Base-by-base conservation (phyloP, 2,797 vertebrate genomes). In the Pelochelys cantorii region DNA sequence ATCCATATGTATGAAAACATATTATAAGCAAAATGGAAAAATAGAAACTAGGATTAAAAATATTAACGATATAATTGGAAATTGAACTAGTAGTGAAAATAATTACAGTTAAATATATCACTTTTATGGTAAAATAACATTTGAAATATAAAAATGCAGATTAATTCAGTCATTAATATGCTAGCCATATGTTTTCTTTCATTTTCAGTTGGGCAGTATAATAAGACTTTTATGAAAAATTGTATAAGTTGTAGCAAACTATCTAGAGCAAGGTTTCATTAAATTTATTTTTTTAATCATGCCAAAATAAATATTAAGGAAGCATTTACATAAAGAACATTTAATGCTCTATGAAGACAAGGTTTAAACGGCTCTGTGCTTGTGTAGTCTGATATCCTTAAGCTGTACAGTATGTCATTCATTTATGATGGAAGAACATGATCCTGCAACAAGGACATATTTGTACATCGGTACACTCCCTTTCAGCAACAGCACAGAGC, bases 401-500 rank as follows among this genome's bases (percentile, higher is more conserved):
- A 96, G 97, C 98, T 98, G 93, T 98, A 93, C 87, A 93, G 91
- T 93, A 98, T 97, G 97, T 95, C 94, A 97, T 98, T 98, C 98
- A 98, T 98, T 98, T 97, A 96, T 90, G 98, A 97, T 97, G 97
- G 98, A 97, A 98, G 98, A 99, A 98, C 97, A 95, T 97, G 97
- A 97, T 98, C 98, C 97, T 93, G 97, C 98, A 97, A 99, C 98
- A 99, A 98, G 98, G 97, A 97, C 97, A 98, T 98, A 98, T 98
- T 99, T 99, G 98, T 99, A 97, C 97, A 97, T 95, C 96, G 97
- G 97, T 97, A 91, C 95, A 96, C 98, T 98, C 97, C 96, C 98
- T 98, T 98, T 98, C 98, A 98, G 96, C 96, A 96, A 97, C 97
- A 97, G 95, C 97, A 99, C 99, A 99, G 99, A 99, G 98, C 98